Base-by-base conservation (phyloP, 2,888 invertebrate genomes). In the Liposcelis brunnea region DNA sequence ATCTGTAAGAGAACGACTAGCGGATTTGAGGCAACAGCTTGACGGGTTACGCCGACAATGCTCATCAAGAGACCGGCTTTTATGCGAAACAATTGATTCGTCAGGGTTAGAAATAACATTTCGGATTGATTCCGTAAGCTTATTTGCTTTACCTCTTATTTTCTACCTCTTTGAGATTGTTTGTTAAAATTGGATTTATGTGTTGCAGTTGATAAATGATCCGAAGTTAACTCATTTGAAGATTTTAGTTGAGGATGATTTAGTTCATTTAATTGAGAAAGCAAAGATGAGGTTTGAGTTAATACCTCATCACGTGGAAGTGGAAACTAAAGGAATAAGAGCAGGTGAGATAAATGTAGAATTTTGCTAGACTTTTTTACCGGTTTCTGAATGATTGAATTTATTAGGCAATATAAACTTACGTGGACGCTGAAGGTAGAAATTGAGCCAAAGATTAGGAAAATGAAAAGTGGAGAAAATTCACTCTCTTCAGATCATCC, bases 31-130 rank as follows among this genome's bases (percentile, higher is more conserved):
- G 2, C 65, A 68, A 14, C 74, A 77, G 52, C 61, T 80, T 44
- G 72, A 74, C 47, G 63, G 65, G 40, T 59, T 72, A 34, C 68
- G 72, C 57, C 74, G 76, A 53, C 75, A 77, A 55, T 85, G 85
- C 59, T 67, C 69, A 42, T 62, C 68, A 45, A 73, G 76, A 54
- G 84, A 84, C 62, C 69, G 76, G 21, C 72, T 78, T 36, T 69
- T 85, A 1, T 85, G 84, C 59, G 81, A 81, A 52, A 80, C 81
- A 11, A 66, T 85, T 51, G 77, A 81, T 57, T 72, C 79, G 44
- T 67, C 76, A 50, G 77, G 78, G 34, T 68, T 84, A 52, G 77
- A 77, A 51, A 65, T 79, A 47, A 67, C 69, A 47, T 68, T 78
- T 55, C 68, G 69, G 42, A 68, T 75, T 52, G 74, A 76, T 52